Conservation (phyloP, 2,113 vertebrate species). For the Halcyon senegalensis region DNA sequence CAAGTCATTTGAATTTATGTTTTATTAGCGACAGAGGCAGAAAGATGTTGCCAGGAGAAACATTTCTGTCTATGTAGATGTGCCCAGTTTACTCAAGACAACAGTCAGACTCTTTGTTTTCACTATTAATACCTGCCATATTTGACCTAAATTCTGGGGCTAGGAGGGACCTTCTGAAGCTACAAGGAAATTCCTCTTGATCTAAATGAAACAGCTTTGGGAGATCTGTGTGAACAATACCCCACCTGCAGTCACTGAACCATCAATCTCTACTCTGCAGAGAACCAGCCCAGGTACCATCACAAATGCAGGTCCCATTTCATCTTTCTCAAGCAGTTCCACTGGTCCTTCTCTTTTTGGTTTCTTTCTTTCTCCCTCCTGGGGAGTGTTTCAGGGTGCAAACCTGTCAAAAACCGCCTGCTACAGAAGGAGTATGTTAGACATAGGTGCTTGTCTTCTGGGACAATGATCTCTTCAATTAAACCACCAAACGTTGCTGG, state of each 20-base stretch:
- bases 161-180: neutral
- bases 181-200: neutral
- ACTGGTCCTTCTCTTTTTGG: neutral
- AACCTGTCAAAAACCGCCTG: neutral
- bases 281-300: neutral
- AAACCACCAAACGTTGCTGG: neutral
- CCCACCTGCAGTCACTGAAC: neutral
- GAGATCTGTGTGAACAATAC: neutral
- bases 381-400: neutral
- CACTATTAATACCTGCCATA: accelerated
- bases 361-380: neutral
- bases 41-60: neutral
- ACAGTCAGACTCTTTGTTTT: neutral
- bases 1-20: neutral
- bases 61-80: neutral
- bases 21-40: conserved; percentile 1
- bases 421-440: neutral
- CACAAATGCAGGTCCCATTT: neutral
- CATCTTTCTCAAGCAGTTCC: neutral
- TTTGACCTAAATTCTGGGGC: neutral
- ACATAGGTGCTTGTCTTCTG: neutral
- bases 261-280: neutral
- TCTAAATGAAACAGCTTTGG: neutral
- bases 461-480: neutral
- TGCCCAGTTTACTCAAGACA: neutral